Percentiles rank a stretch among this genome's conserved stretches.
These are phyloP conservation scores for Aricia agestis DNA, from an alignment of 1,140 invertebrate species.

Conservation along the genomic window DNA sequence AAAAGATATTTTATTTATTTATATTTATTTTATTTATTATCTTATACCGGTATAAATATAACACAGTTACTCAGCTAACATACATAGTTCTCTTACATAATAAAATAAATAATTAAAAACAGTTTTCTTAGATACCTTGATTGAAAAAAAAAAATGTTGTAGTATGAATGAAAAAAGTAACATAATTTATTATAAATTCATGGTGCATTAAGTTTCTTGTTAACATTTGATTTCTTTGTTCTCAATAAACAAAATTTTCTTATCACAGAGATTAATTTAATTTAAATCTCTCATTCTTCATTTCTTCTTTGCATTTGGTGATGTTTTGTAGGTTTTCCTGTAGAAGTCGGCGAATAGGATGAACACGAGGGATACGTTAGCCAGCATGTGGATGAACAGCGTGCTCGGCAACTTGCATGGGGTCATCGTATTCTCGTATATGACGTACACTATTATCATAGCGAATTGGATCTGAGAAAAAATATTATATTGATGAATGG, in stretches of 20 bases:
- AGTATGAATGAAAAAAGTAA: no score
- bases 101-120: background rate
- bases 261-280: background rate
- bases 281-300: background rate
- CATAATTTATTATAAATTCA: no score
- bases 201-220: no score
- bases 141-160: no score
- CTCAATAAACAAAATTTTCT: background rate
- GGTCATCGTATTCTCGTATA: constrained; percentile 42
- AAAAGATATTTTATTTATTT: no score
- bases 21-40: background rate
- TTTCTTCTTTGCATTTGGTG: background rate
- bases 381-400: constrained; percentile 35
- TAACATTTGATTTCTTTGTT: background rate
- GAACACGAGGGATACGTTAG: constrained; percentile 37
- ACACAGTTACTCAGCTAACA: background rate
- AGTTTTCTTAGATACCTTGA: background rate
- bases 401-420: constrained; percentile 35
- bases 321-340: constrained; percentile 25
- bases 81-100: background rate
- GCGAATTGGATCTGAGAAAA: constrained; percentile 85
- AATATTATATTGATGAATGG: background rate
- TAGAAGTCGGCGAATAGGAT: constrained; percentile 41
- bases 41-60: background rate
- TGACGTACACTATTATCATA: constrained; percentile 84